Evolutionary conservation across 2,113 vertebrate species (phyloP).

Genomic region (Otus sunia): DNA sequence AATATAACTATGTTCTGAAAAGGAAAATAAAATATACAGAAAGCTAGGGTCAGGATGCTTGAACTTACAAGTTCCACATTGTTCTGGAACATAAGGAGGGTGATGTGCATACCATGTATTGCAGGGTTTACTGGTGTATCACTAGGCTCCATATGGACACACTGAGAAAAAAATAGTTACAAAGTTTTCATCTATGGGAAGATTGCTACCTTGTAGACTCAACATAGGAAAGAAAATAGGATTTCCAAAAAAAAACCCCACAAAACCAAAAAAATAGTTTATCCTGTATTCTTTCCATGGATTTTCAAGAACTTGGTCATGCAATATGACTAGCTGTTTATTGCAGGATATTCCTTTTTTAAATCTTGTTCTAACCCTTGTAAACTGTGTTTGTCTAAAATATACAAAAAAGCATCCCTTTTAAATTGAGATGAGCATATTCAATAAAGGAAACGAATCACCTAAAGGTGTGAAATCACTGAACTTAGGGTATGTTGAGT

Average conservation of each 20-base stretch:
- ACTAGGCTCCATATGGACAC: background rate
- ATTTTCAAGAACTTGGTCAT: background rate
- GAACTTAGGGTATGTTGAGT: background rate
- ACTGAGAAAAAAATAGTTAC: background rate
- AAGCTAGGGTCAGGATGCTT: background rate
- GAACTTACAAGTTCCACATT: background rate
- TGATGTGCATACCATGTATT: fast-evolving
- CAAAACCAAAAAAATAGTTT: background rate
- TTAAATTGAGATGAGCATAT: background rate
- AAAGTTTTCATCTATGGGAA: background rate
- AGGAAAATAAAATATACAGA: background rate
- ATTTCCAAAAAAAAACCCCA: background rate
- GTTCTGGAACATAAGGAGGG: background rate
- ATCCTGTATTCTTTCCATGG: background rate
- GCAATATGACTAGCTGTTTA: background rate
- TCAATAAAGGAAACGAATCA: background rate
- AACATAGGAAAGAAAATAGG: background rate
- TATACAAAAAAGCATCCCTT: background rate
- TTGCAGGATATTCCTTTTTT: background rate
- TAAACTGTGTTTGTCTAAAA: background rate
- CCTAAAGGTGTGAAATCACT: background rate
- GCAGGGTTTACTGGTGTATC: background rate
- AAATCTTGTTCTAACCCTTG: background rate
- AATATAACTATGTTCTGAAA: background rate
- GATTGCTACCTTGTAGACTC: background rate